Evolutionary conservation across 2,113 vertebrate genomes (phyloP).

Genomic region (Trogon melanurus): DNA sequence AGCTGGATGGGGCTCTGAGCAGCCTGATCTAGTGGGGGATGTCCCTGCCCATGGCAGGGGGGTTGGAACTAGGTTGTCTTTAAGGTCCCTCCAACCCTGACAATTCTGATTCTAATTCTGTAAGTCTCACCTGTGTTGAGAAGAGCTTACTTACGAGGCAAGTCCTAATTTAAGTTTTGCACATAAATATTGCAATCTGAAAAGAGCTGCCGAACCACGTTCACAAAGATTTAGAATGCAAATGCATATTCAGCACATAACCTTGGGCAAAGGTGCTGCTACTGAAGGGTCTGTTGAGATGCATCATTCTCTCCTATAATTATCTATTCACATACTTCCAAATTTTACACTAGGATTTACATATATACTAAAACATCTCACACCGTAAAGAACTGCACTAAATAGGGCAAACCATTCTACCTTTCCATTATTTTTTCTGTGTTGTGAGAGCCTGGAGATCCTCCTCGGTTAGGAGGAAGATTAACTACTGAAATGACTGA

Average conservation of each 20-base stretch:
- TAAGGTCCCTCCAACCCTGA: too few relatives aligned
- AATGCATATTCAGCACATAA: neutral
- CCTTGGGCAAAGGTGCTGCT: neutral
- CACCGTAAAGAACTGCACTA: neutral
- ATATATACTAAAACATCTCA: neutral
- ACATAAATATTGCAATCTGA: neutral
- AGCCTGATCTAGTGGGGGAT: too few relatives aligned
- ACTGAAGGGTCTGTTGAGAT: neutral
- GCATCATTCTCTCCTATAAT: neutral
- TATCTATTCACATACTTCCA: neutral
- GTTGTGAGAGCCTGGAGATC: neutral
- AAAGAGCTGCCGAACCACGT: neutral
- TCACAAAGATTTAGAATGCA: neutral
- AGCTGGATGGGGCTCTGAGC: too few relatives aligned
- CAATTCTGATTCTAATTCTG: neutral
- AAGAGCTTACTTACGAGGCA: neutral
- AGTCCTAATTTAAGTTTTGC: neutral
- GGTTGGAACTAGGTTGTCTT: too few relatives aligned
- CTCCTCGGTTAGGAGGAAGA: neutral
- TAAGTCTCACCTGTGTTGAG: neutral
- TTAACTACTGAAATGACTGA: neutral
- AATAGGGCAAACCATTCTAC: fast-evolving
- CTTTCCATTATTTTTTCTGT: neutral
- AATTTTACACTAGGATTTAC: neutral
- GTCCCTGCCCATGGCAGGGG: too few relatives aligned